These are phyloP conservation scores for Lucinisca nassula DNA, from an alignment of 2,888 invertebrate genomes.

Conservation along the genomic window DNA sequence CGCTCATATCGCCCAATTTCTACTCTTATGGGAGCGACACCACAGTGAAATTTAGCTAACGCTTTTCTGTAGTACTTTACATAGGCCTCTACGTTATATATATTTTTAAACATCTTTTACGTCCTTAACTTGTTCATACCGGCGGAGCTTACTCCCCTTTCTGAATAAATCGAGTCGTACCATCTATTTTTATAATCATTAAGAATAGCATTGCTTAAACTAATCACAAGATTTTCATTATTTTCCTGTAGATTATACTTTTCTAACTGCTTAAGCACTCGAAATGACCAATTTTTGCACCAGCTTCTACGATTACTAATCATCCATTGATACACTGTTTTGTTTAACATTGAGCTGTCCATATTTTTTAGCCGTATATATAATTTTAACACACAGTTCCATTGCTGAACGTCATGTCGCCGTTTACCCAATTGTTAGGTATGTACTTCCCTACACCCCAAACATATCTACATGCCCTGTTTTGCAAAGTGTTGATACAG, in stretches of 20 bases:
- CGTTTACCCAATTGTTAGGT: conserved; percentile 2
- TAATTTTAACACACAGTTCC: conserved; percentile 1
- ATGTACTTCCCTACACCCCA: conserved; percentile 3
- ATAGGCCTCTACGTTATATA: conserved; percentile 7
- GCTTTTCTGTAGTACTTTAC: conserved; percentile 24
- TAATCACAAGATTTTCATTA: background rate
- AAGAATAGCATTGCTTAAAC: background rate
- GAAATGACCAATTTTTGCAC: background rate
- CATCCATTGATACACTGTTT: background rate
- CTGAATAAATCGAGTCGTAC: background rate
- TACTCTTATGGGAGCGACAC: too few species aligned
- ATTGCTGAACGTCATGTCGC: conserved; percentile 31
- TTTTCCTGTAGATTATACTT: background rate
- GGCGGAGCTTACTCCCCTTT: background rate
- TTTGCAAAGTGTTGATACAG: background rate
- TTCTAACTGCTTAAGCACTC: conserved; percentile 2
- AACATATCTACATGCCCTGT: conserved; percentile 20
- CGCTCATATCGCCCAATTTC: conserved; percentile 37
- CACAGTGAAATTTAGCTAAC: too few species aligned
- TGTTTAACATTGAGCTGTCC: background rate
- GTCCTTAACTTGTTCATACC: conserved; percentile 29
- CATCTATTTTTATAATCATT: conserved; percentile 4
- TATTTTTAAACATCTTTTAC: conserved; percentile 7
- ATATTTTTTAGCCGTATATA: background rate
- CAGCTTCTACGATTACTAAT: background rate